phyloP scores from a whole-genome alignment of 1,140 invertebrate genomes.

The Andricus grossulariae region DNA sequence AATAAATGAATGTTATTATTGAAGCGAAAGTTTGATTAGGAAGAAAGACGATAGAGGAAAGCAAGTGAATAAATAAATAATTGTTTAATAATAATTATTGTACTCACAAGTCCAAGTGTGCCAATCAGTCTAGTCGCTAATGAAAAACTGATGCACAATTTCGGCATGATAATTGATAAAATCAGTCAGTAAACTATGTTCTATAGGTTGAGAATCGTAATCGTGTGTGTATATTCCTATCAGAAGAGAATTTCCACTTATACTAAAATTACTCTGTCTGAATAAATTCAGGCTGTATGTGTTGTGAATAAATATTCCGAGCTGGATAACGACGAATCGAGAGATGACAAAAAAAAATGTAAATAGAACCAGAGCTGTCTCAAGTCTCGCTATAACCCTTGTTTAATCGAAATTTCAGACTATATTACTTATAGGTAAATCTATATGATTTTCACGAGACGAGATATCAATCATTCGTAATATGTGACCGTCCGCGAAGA shows the following conservation, averaged over 20 bases:
- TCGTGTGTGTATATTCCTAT: not conserved
- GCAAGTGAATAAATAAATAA: not conserved
- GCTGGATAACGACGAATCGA: slow-evolving; percentile 40
- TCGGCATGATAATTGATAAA: not conserved
- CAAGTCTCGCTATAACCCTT: not conserved
- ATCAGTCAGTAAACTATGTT: too few relatives aligned
- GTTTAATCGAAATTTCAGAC: not conserved
- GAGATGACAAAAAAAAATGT: not conserved
- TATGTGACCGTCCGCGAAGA: too few relatives aligned
- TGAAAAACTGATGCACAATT: slow-evolving; percentile 60
- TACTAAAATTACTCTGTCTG: not conserved
- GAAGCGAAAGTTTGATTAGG: too few relatives aligned
- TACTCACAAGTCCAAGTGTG: slow-evolving; percentile 70
- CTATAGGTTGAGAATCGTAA: not conserved
- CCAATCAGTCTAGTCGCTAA: slow-evolving; percentile 69
- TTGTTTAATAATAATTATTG: not conserved
- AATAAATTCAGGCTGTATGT: not conserved
- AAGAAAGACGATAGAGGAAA: too few relatives aligned
- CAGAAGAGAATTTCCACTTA: not conserved
- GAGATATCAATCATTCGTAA: too few relatives aligned
- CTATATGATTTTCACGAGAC: too few relatives aligned
- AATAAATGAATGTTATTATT: too few relatives aligned
- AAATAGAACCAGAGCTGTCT: slow-evolving; percentile 19
- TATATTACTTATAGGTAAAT: not conserved
- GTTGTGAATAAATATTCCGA: slow-evolving; percentile 42